These are phyloP conservation scores for Smittia sp. DNA, from an alignment of 2,888 invertebrate genomes.

Conservation along the genomic window DNA sequence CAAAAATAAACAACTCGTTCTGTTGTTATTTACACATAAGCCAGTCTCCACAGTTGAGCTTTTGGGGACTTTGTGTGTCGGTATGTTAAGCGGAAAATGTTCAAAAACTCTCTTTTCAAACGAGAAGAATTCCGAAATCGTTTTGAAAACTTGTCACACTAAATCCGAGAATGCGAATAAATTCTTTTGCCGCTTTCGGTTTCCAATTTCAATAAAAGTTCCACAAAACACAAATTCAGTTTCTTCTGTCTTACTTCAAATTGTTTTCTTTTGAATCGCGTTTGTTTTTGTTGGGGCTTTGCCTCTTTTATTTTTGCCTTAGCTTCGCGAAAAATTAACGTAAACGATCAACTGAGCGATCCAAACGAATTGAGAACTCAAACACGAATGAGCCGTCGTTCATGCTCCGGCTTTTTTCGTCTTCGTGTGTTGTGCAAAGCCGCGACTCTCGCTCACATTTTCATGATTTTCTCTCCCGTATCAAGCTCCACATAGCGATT, in stretches of 20 bases:
- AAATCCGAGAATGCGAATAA: neutral
- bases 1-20: neutral
- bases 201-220: too few relatives aligned
- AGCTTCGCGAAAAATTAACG: neutral
- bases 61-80: too few relatives aligned
- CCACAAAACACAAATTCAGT: constrained; percentile 5
- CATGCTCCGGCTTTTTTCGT: neutral
- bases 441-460: neutral
- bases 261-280: constrained; percentile 8
- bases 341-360: constrained; percentile 25
- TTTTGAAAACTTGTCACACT: neutral
- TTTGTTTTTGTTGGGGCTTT: neutral
- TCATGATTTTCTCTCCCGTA: neutral
- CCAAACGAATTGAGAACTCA: constrained; percentile 39
- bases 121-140: too few relatives aligned
- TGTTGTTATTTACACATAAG: neutral
- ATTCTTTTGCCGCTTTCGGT: neutral
- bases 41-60: neutral
- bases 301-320: neutral
- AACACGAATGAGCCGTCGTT: constrained; percentile 26
- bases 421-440: neutral
- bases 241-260: neutral
- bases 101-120: too few relatives aligned
- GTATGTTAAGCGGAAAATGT: too few relatives aligned
- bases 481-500: neutral